Conservation (phyloP, 2,113 vertebrate genomes). For the Probosciger aterrimus region DNA sequence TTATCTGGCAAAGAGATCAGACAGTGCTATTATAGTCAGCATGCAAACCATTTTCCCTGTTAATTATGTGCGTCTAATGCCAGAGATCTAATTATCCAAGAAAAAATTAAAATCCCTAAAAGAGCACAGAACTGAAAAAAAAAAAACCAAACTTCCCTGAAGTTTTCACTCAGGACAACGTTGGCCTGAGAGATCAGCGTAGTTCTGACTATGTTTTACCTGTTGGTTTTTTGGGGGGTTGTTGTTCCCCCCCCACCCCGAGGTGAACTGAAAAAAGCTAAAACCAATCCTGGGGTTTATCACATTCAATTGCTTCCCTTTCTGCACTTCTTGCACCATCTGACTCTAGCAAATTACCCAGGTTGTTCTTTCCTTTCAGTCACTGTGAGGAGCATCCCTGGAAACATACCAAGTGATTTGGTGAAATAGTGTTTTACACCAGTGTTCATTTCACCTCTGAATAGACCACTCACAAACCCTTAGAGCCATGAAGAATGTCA, state of each 20-base stretch:
- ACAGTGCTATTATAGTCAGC: not conserved
- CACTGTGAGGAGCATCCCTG: not conserved
- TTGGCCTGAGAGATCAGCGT: not conserved
- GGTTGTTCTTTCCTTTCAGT: not conserved
- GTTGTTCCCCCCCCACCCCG: not conserved
- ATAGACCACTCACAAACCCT: not conserved
- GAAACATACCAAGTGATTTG: not conserved
- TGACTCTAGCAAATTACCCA: not conserved
- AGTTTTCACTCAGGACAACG: not conserved
- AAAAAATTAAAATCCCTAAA: constrained; percentile 42
- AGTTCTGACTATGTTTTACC: not conserved
- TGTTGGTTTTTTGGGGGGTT: not conserved
- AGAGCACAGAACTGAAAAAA: not conserved
- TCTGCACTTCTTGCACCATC: not conserved
- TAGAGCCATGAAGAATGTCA: not conserved
- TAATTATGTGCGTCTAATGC: constrained; percentile 38
- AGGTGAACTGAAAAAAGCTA: not conserved
- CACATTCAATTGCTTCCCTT: not conserved
- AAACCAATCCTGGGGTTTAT: not conserved
- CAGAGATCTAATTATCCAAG: constrained; percentile 51
- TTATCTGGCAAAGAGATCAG: constrained; percentile 23
- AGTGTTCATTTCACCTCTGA: not conserved
- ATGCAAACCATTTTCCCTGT: constrained; percentile 10
- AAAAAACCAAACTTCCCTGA: not conserved
- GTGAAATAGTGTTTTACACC: not conserved